Percentiles rank a stretch among this genome's conserved stretches.
Conservation (phyloP, 2,888 invertebrate species). For the Ochropacha duplaris region DNA sequence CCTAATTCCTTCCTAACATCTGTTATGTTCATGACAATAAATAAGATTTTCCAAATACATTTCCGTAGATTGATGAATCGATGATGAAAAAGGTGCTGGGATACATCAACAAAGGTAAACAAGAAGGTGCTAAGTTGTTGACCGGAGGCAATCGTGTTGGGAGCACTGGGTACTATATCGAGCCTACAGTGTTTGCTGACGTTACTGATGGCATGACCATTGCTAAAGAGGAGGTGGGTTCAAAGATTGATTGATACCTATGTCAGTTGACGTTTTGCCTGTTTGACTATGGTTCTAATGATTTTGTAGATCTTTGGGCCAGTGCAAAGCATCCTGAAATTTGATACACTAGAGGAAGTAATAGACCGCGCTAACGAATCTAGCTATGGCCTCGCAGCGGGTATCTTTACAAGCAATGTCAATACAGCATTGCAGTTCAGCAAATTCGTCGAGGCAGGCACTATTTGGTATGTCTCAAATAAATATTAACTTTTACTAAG, state of each 20-base stretch:
- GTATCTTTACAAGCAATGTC: slow-evolving; percentile 90
- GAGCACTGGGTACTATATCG: slow-evolving; percentile 87
- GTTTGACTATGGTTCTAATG: neutral
- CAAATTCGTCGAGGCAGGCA: slow-evolving; percentile 89
- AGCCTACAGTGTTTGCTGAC: slow-evolving; percentile 90
- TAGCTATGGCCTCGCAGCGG: slow-evolving; percentile 91
- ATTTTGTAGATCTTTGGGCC: slow-evolving; percentile 92
- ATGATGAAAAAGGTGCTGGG: slow-evolving; percentile 89
- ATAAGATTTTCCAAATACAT: slow-evolving; percentile 6
- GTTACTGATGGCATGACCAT: slow-evolving; percentile 90
- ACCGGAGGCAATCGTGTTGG: slow-evolving; percentile 87
- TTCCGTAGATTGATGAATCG: slow-evolving; percentile 85
- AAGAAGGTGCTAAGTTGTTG: slow-evolving; percentile 90
- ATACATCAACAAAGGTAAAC: slow-evolving; percentile 89
- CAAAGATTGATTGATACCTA: too few species aligned
- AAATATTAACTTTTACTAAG: too few species aligned
- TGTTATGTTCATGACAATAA: neutral
- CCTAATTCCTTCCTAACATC: too few species aligned
- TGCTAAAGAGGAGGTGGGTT: slow-evolving; percentile 87
- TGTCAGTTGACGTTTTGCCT: neutral
- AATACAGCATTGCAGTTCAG: slow-evolving; percentile 89
- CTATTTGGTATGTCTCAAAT: slow-evolving; percentile 91
- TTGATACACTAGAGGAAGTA: slow-evolving; percentile 89
- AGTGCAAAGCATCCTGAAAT: slow-evolving; percentile 93
- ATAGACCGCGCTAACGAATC: slow-evolving; percentile 92